phyloP scores from a whole-genome alignment of 2,888 invertebrate species.

The Melikaiella ostensackeni region DNA sequence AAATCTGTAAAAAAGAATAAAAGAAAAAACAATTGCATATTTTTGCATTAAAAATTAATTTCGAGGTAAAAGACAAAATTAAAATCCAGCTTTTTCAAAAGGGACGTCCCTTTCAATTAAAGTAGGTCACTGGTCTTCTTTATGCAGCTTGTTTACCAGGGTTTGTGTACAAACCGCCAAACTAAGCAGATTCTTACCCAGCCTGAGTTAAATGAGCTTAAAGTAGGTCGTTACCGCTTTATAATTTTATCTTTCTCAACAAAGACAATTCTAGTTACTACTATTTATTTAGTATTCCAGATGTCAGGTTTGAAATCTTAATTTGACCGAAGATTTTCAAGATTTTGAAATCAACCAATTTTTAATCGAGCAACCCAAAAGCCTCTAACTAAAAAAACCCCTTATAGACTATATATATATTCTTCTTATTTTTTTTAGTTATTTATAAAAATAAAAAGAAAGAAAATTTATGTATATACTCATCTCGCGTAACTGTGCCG shows the following conservation, averaged over 20 bases:
- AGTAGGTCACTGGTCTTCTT: constrained; percentile 30
- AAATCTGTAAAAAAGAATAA: too few relatives aligned
- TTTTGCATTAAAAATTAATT: background rate
- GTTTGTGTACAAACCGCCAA: constrained; percentile 22
- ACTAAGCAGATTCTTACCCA: constrained; percentile 27
- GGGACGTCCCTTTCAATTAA: background rate
- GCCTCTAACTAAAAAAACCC: too few relatives aligned
- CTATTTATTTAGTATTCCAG: too few relatives aligned
- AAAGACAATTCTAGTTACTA: background rate
- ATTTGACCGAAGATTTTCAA: too few relatives aligned
- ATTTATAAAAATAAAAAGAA: too few relatives aligned
- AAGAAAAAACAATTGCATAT: background rate
- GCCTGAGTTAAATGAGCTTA: constrained; percentile 17
- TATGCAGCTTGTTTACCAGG: constrained; percentile 28
- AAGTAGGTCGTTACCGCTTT: constrained; percentile 31
- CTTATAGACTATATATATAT: too few relatives aligned
- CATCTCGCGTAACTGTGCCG: too few relatives aligned
- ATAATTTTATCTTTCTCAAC: constrained; percentile 1
- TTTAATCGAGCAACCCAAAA: too few relatives aligned
- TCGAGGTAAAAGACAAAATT: background rate
- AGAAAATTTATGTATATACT: too few relatives aligned
- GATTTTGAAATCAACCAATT: too few relatives aligned
- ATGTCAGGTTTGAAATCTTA: too few relatives aligned
- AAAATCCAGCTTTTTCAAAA: constrained; percentile 12
- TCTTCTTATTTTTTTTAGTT: too few relatives aligned